Conservation (phyloP, 2,888 invertebrate genomes). For the Clanis bilineata region DNA sequence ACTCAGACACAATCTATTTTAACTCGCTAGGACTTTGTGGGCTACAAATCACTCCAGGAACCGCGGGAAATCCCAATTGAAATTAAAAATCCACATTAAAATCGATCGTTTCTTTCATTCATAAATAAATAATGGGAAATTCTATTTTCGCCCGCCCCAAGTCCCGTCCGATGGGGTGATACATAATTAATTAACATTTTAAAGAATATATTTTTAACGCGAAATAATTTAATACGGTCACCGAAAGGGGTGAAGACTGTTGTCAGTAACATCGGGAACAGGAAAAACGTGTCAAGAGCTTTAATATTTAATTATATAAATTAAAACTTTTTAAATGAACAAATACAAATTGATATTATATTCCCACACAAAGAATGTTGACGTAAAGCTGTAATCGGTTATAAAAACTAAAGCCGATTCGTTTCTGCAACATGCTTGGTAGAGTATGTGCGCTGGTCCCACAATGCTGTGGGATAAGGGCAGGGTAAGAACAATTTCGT, state of each 20-base stretch:
- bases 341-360: too few relatives aligned
- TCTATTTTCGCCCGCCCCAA: conserved; percentile 40
- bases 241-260: conserved; percentile 71
- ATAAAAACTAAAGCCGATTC: too few relatives aligned
- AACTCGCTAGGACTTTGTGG: too few relatives aligned
- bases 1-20: too few relatives aligned
- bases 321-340: conserved; percentile 17
- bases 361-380: too few relatives aligned
- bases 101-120: conserved; percentile 27
- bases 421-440: too few relatives aligned
- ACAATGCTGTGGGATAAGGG: too few relatives aligned
- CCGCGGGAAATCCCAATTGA: too few relatives aligned
- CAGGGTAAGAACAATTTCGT: too few relatives aligned
- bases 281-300: conserved; percentile 47
- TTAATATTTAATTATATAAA: conserved; percentile 18
- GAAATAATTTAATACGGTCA: conserved; percentile 62
- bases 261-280: conserved; percentile 61
- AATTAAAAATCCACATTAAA: not conserved
- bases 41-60: too few relatives aligned
- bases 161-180: conserved; percentile 46
- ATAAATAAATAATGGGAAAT: conserved; percentile 36
- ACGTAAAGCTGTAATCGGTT: too few relatives aligned
- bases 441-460: too few relatives aligned
- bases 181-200: conserved; percentile 65
- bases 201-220: conserved; percentile 68